Base-by-base conservation (phyloP, 2,888 invertebrate genomes). In the Drosophila leonis region DNA sequence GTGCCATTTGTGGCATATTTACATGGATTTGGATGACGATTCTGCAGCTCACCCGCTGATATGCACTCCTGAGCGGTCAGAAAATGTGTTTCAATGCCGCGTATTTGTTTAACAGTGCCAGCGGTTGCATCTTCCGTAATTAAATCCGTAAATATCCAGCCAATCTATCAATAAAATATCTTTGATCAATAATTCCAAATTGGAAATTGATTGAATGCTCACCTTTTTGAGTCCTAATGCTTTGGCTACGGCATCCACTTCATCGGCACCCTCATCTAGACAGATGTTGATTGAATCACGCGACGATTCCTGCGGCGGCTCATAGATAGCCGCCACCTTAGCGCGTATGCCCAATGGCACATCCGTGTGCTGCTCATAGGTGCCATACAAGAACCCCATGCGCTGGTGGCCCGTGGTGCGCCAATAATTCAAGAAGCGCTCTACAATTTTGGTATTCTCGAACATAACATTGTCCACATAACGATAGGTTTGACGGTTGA, bases 81-180 rank as follows among this genome's bases (percentile, higher is more conserved):
- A 94, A 98, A 97, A 93, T 98, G 97, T 37, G 95, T 95, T 80
- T 95, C 95, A 80, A 94, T 95, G 78, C 96, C 95, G 62, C 96
- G 94, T 52, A 95, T 93, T 88, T 95, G 95, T 93, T 94, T 94
- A 7, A 98, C 98, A 78, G 98, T 98, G 90, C 98, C 98, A 88
- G 95, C 95, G 86, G 95, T 95, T 48, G 96, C 93, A 94, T 98
- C 97, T 80, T 97, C 96, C 67, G 98, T 96, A 88, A 98, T 95
- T 75, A 99, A 95, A 94, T 99, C 99, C 20, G 99, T 99, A 93
- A 99, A 99, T 85, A 99, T 97, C 99, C 99, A 99, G 65, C 99
- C 99, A 73, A 99, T 96, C 91, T 95, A 94, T 69, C 49, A 27
- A 9, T 18, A 5, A 59, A 55, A 27, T 8, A 29, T 6, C 15